Evolutionary conservation across 2,797 vertebrate species (phyloP).

Genomic region (Poecile montanus): DNA sequence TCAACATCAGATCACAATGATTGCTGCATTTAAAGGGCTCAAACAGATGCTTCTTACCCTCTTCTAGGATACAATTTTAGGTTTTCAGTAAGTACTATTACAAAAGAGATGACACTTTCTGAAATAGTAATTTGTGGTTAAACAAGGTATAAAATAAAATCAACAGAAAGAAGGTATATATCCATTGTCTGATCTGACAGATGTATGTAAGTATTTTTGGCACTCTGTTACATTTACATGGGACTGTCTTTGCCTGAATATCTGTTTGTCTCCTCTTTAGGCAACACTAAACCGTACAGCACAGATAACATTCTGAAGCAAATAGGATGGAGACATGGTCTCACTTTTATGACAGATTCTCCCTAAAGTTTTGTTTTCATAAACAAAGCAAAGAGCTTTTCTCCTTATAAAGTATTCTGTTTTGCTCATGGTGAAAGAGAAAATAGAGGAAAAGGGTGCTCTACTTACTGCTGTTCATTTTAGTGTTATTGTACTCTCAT

Average conservation of each 20-base stretch:
- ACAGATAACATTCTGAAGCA: background rate
- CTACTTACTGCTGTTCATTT: background rate
- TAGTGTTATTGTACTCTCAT: background rate
- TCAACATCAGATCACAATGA: background rate
- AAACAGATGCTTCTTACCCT: background rate
- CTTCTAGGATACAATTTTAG: background rate
- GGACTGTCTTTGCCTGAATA: background rate
- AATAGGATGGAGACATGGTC: background rate
- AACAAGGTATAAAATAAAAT: background rate
- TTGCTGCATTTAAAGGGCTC: background rate
- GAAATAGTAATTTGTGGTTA: background rate
- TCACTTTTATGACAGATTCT: background rate
- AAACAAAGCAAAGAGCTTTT: background rate
- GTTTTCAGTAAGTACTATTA: background rate
- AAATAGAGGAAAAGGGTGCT: background rate
- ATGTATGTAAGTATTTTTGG: background rate
- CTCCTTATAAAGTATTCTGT: background rate
- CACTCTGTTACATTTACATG: background rate
- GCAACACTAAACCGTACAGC: background rate
- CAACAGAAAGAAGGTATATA: background rate
- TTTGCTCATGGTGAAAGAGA: background rate
- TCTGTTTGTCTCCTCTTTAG: background rate
- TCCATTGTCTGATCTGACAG: background rate
- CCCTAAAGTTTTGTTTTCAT: background rate
- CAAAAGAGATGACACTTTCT: background rate